Base-by-base conservation (phyloP, 2,888 invertebrate genomes). In the Sesia bembeciformis region DNA sequence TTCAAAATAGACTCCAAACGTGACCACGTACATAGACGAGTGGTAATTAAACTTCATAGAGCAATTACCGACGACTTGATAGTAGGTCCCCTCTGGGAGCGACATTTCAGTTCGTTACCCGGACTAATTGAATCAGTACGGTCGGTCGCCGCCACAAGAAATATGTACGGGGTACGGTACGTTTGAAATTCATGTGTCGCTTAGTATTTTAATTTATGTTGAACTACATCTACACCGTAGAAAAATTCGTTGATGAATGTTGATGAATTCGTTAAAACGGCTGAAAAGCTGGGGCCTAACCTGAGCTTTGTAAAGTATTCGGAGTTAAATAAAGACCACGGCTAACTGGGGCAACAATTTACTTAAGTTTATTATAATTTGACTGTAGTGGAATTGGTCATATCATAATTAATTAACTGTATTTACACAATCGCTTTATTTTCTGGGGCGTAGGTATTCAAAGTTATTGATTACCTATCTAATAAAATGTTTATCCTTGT, bases 51-150 rank as follows among this genome's bases (percentile, higher is more conserved):
- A 70, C 63, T 72, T 70, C 57, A 66, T 63, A 62, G 64, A 66
- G 60, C 60, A 63, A 70, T 71, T 71, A 67, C 64, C 61, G 64
- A 62, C 56, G 60, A 64, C 68, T 65, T 54, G 56, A 61, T 69
- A 71, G 74, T 75, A 72, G 66, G 58, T 58, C 66, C 63, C 62
- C 58, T 66, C 68, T 56, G 66, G 63, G n/a, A 39, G 60, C 54
- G 63, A 66, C 66, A 69, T 70, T 66, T 66, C 67, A 68, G 70
- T 70, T 74, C 69, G 73, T 70, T 75, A 70, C 56, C 60, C 59
- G 40, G 49, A 54, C 58, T 75, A 73, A 75, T 76, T 74, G 69
- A 75, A 70, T 72, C 61, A 61, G 58, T 55, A 60, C 58, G 54
- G 39, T 7, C 7, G 23, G 54, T 52, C 55, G 58, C 56, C 62